Percentiles rank a stretch among this genome's conserved stretches.
Conservation (phyloP, 2,888 invertebrate genomes). For the Lasioglossum villosulum region DNA sequence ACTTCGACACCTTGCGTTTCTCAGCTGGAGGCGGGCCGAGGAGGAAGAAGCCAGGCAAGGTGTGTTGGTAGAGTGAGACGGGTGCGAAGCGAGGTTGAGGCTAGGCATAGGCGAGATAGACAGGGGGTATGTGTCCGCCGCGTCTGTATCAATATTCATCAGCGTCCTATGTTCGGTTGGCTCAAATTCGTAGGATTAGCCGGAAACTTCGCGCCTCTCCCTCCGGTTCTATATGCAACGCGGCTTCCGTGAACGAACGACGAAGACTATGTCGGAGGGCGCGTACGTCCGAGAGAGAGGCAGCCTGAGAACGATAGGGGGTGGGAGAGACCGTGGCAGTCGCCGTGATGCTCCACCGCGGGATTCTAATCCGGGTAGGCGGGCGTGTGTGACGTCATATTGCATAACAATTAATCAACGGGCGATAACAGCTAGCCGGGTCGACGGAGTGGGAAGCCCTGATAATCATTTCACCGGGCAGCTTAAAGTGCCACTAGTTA, state of each 20-base stretch:
- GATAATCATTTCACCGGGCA: slow-evolving; percentile 85
- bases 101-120: background rate
- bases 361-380: slow-evolving; percentile 82
- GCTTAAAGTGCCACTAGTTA: slow-evolving; percentile 85
- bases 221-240: slow-evolving; percentile 67
- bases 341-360: slow-evolving; percentile 74
- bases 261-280: slow-evolving; percentile 32
- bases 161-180: slow-evolving; percentile 83
- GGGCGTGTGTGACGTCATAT: slow-evolving; percentile 83
- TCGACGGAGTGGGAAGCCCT: slow-evolving; percentile 82
- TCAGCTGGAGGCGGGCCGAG: slow-evolving; percentile 52
- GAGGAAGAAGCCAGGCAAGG: slow-evolving; percentile 43
- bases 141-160: slow-evolving; percentile 84
- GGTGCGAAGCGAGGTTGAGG: background rate
- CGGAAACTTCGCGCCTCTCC: slow-evolving; percentile 80
- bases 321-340: slow-evolving; percentile 67
- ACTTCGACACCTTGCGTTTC: slow-evolving; percentile 76
- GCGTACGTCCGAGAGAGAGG: background rate
- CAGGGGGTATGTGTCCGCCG: slow-evolving; percentile 56
- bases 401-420: slow-evolving; percentile 85
- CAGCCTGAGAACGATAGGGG: slow-evolving; percentile 11
- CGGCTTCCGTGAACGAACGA: slow-evolving; percentile 36
- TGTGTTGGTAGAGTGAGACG: background rate
- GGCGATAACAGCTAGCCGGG: slow-evolving; percentile 82
- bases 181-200: slow-evolving; percentile 83